Percentiles rank a stretch among this genome's conserved stretches.
Evolutionary conservation across 2,113 vertebrate genomes (phyloP).

Genomic region (Lophotis ruficrista): DNA sequence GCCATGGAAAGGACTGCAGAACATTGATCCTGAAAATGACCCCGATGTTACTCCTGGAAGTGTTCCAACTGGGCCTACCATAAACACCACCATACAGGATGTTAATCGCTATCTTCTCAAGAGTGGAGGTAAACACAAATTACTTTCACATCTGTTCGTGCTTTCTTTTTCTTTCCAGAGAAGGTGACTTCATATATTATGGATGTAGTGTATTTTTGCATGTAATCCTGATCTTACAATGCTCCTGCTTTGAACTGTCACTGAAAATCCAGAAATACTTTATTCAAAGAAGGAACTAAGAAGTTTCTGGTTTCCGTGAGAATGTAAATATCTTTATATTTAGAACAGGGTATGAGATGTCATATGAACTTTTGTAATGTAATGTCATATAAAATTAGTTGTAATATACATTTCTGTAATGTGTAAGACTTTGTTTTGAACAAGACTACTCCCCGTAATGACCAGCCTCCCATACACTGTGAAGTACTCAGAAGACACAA

Average conservation of each 20-base stretch:
- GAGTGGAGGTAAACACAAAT: slow-evolving; percentile 84
- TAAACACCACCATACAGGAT: slow-evolving; percentile 98
- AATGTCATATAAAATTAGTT: too few relatives aligned
- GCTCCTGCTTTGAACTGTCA: not conserved
- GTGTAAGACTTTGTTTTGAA: not conserved
- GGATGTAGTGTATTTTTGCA: not conserved
- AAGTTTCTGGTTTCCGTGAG: not conserved
- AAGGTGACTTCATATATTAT: not conserved
- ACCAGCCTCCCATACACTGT: not conserved
- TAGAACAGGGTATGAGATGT: not conserved
- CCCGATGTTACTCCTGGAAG: slow-evolving; percentile 98
- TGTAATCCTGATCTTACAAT: not conserved
- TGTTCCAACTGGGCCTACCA: slow-evolving; percentile 94
- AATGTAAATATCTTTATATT: not conserved
- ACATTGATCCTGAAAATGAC: slow-evolving; percentile 97
- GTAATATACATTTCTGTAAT: not conserved
- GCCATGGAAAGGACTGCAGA: slow-evolving; percentile 99
- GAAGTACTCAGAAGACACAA: not conserved
- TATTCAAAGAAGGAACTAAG: not conserved
- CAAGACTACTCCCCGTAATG: not conserved
- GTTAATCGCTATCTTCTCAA: slow-evolving; percentile 98
- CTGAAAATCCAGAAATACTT: not conserved
- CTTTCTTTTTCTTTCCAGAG: not conserved
- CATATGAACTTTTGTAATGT: not conserved
- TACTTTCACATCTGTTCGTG: not conserved